Percentiles rank a stretch among this genome's conserved stretches.
Conservation (phyloP, 2,797 vertebrate species). For the Philypnodon macrostomus region DNA sequence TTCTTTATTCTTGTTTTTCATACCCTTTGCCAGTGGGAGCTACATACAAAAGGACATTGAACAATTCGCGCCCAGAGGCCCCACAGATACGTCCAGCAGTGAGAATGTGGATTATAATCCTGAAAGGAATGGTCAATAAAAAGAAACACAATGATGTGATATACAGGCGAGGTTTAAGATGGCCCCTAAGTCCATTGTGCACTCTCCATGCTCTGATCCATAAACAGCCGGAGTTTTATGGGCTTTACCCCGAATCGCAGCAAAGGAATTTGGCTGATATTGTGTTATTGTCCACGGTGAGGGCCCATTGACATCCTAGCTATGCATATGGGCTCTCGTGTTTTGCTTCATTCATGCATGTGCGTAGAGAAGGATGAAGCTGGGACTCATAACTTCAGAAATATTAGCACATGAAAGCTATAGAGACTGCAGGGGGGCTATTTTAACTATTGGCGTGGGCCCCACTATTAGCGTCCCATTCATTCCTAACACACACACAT, state of each 20-base stretch:
- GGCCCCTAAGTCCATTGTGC: constrained; percentile 57
- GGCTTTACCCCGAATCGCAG: constrained; percentile 50
- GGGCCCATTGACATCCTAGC: constrained; percentile 32
- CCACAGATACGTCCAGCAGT: constrained; percentile 33
- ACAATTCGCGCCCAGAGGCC: constrained; percentile 27
- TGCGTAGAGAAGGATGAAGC: constrained; percentile 59
- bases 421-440: constrained; percentile 61
- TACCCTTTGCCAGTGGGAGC: constrained; percentile 14
- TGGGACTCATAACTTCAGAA: constrained; percentile 66
- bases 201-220: constrained; percentile 45
- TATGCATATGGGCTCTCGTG: constrained; percentile 14
- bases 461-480: constrained; percentile 65
- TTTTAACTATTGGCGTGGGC: constrained; percentile 60
- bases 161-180: constrained; percentile 41
- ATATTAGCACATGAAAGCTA: constrained; percentile 78
- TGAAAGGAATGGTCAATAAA: constrained; percentile 56
- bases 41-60: constrained; percentile 38
- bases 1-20: constrained; percentile 36
- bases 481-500: constrained; percentile 57
- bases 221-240: constrained; percentile 44
- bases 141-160: constrained; percentile 40
- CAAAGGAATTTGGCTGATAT: constrained; percentile 48
- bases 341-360: constrained; percentile 38
- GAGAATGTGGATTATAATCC: constrained; percentile 57
- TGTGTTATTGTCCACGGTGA: constrained; percentile 42